Evolutionary conservation across 1,140 invertebrate genomes (phyloP), one percentile per base, ranked within the genome.

Genomic region (Portunus trituberculatus): DNA sequence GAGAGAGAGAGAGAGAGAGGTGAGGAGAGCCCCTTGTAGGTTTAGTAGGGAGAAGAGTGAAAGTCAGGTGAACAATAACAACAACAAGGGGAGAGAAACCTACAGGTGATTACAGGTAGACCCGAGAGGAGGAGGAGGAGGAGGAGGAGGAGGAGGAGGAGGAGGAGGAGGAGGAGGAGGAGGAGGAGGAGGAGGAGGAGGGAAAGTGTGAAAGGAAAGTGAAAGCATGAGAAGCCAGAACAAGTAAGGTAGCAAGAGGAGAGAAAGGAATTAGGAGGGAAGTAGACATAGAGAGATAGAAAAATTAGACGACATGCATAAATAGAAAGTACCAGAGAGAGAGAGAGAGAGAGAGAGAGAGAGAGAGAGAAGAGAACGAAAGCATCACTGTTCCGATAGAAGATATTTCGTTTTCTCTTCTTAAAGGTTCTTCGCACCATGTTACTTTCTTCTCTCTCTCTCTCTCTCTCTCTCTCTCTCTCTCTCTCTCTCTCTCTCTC

Each of bases 401-500:
- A 59, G 16, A 59, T 59, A 59, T 59, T 59, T 59, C 12, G 3
- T 20, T 59, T 59, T 59, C 12, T 59, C 1, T 59, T 59, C 16
- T 59, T 12, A 14, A 59, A 59, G 52, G 12, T 59, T 59, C 52
- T 32, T 59, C 59, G 28, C 91, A 20, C 25, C 59, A 4, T 20
- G 12, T 45, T 28, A 0, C 29, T 59, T 29, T 59, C 91, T 10
- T 52, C 90, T 45, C 90, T 91, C 28, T 45, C 90, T 29, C 39
- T 52, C 90, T 52, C 90, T 91, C 45, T 59, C 39, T 91, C 48
- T 46, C 90, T 59, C 90, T 91, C 48, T 59, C 90, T 59, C 91
- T 76, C 91, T 92, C 91, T 67, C 91, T 67, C 91, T 67, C 88
- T 90, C 88, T 90, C 88, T 90, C 88, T 90, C 88, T 90, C 88